Conservation (phyloP, 2,888 invertebrate species). For the Eudasyphora cyanicolor region DNA sequence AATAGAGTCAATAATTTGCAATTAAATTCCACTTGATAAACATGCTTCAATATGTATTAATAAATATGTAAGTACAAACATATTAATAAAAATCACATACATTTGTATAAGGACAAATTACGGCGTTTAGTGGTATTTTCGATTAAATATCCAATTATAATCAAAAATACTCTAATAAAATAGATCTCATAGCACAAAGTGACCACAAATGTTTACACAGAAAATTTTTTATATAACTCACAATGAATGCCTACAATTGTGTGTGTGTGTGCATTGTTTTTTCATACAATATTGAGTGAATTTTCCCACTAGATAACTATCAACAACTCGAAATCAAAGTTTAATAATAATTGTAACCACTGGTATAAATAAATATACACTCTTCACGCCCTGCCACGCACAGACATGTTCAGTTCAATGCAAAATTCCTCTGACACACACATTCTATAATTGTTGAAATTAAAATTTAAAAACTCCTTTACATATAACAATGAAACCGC, state of each 20-base stretch:
- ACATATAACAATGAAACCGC: constrained; percentile 52
- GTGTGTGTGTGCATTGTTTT: neutral
- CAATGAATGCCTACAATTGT: neutral
- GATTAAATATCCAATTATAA: constrained; percentile 26
- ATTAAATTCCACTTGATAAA: too few species aligned
- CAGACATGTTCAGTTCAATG: constrained; percentile 9
- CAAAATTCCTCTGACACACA: constrained; percentile 55
- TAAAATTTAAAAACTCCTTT: constrained; percentile 34
- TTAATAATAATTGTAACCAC: constrained; percentile 53
- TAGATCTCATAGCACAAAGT: constrained; percentile 31
- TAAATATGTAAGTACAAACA: too few species aligned
- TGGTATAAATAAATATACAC: constrained; percentile 18
- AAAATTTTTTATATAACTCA: constrained; percentile 35
- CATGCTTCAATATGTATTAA: too few species aligned
- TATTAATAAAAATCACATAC: neutral
- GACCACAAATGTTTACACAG: constrained; percentile 59
- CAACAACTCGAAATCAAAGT: constrained; percentile 38
- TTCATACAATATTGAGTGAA: constrained; percentile 17
- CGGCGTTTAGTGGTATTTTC: neutral
- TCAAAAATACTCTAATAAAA: constrained; percentile 38
- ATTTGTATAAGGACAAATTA: neutral
- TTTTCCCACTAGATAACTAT: constrained; percentile 39
- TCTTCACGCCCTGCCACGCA: neutral
- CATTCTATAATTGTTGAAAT: constrained; percentile 55
- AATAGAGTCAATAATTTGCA: too few species aligned